These are phyloP conservation scores for Clarias magur DNA, from an alignment of 2,113 vertebrate genomes.

Conservation along the genomic window DNA sequence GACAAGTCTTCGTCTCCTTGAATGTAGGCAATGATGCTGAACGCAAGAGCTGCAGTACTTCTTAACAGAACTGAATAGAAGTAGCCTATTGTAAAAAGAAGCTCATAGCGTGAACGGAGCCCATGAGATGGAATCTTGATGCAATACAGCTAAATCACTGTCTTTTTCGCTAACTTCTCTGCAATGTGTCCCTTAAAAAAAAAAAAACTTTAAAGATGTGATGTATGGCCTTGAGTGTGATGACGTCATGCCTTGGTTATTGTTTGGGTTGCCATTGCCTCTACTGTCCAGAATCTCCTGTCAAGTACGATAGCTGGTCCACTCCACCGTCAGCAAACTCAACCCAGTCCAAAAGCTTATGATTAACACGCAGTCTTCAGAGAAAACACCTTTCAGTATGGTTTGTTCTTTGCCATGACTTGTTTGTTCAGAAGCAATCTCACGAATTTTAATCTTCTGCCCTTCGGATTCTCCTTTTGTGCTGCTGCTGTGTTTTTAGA, in stretches of 20 bases:
- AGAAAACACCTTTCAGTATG: background rate
- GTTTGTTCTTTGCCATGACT: background rate
- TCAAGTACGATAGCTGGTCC: background rate
- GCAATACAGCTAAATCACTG: background rate
- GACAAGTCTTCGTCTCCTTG: background rate
- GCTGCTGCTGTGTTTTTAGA: background rate
- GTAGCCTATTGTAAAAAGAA: background rate
- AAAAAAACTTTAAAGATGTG: background rate
- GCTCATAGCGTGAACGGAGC: background rate
- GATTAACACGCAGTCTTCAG: background rate
- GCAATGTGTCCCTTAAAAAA: background rate
- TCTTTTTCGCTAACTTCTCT: background rate
- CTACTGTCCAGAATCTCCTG: background rate
- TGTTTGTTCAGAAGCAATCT: background rate
- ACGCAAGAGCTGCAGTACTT: background rate
- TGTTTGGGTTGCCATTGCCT: background rate
- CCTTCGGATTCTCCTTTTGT: background rate
- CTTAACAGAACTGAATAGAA: constrained; percentile 2
- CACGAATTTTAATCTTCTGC: background rate
- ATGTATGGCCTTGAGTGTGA: background rate
- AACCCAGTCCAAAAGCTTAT: background rate
- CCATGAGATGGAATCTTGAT: background rate
- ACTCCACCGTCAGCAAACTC: background rate
- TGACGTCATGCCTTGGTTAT: background rate
- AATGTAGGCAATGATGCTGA: background rate